Evolutionary conservation across 2,888 invertebrate genomes (phyloP), one percentile per base, ranked within the genome.

Genomic region (Doris montereyensis): DNA sequence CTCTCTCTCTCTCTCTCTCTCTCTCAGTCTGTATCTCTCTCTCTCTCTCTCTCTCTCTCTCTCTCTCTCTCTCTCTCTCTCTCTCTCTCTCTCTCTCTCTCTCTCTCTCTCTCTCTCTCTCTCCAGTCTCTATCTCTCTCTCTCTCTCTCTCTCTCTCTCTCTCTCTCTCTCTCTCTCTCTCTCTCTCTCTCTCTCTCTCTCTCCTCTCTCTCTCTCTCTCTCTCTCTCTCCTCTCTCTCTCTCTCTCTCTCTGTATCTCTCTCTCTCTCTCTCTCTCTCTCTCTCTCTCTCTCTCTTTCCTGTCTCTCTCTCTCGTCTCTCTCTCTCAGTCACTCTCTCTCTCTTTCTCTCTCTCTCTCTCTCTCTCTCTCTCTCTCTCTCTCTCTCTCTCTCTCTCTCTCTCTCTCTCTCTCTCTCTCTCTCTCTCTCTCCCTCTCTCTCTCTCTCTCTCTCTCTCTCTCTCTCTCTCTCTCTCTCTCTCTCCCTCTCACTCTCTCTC

Each of bases 401-500:
- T 73, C 41, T 73, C 73, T 73, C 41, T 73, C 41, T 73, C 26
- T 73, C 73, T 73, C 35, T 72, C 35, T 72, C 24, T 72, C 72
- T 72, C 35, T 52, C 52, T 72, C 21, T 72, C 72, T 72, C 35
- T 72, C 41, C 52, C 35, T 72, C 72, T 72, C 35, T 52, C 72
- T 72, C 21, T 52, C 72, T 72, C 8, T 71, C 34, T 32, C 17
- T 71, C 71, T 71, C 2, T 71, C 71, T 71, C 17, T 28, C 34
- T 71, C 17, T 71, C 71, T 71, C 17, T 28, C 71, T 71, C 17
- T 32, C 34, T 34, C 17, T 71, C 35, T 71, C 17, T 71, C 71
- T 71, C 17, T 71, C 35, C 35, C 4, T 68, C 68, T 68, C 10
- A 28, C 71, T 71, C 17, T 34, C 71, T 71, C 32, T 68, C 68